A percentile compares a stretch with the other conserved stretches of the same genome.
Conservation (phyloP, 1,140 invertebrate species). For the Drosophila sp. region DNA sequence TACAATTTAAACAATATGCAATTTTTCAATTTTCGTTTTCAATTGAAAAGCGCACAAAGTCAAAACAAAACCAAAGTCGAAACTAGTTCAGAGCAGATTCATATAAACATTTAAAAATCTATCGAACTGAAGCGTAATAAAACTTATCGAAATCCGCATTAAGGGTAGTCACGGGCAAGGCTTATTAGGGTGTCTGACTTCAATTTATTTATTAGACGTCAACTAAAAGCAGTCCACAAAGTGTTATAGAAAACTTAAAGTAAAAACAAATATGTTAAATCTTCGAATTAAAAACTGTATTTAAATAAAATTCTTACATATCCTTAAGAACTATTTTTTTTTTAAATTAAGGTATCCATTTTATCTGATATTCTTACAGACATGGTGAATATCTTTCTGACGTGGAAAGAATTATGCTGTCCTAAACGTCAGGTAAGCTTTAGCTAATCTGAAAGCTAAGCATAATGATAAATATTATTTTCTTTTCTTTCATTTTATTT, state of each 20-base stretch:
- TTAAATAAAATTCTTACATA: no score
- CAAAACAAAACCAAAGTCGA: not conserved
- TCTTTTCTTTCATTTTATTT: not conserved
- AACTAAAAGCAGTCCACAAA: no score
- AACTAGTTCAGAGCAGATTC: slow-evolving; percentile 20
- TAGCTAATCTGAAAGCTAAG: not conserved
- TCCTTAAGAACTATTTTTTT: not conserved
- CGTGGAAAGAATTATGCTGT: slow-evolving; percentile 79
- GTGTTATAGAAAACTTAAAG: no score
- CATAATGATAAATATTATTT: no score
- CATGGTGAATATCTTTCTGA: slow-evolving; percentile 82
- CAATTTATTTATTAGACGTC: no score
- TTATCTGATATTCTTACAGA: slow-evolving; percentile 54
- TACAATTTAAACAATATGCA: slow-evolving; percentile 34
- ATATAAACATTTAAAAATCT: not conserved
- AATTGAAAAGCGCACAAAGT: slow-evolving; percentile 33
- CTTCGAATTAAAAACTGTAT: no score
- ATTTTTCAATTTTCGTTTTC: slow-evolving; percentile 43
- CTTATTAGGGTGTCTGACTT: not conserved
- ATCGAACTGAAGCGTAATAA: not conserved
- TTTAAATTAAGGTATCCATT: not conserved
- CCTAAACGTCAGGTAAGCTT: slow-evolving; percentile 78
- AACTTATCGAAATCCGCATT: not conserved
- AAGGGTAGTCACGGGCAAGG: not conserved
- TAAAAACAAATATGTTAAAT: no score